Evolutionary conservation across 2,797 vertebrate genomes (phyloP).

Genomic region (Sylvilagus floridanus): DNA sequence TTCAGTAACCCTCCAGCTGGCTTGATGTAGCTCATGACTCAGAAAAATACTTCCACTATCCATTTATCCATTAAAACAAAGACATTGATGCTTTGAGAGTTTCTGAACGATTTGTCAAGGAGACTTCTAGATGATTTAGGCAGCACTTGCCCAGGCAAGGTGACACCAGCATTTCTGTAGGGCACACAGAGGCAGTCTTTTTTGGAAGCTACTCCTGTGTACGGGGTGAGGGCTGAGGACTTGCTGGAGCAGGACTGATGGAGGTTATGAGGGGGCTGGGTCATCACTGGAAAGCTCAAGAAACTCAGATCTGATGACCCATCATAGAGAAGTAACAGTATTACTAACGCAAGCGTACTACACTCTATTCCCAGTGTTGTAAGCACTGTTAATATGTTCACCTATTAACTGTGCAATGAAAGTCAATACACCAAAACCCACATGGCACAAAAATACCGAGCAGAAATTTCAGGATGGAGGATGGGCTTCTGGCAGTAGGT

Average conservation of each 20-base stretch:
- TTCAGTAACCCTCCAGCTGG: neutral
- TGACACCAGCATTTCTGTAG: neutral
- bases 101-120: neutral
- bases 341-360: neutral
- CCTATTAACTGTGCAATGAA: neutral
- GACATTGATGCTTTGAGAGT: neutral
- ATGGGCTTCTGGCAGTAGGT: too few relatives aligned
- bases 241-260: neutral
- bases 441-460: neutral
- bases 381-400: neutral
- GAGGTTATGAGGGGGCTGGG: neutral
- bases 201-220: neutral
- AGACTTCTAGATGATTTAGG: neutral
- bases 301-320: neutral
- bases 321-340: neutral
- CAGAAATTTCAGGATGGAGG: neutral
- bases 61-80: constrained; percentile 24
- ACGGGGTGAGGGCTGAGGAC: too few relatives aligned
- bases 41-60: neutral
- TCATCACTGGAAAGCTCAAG: neutral
- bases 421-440: neutral
- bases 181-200: neutral
- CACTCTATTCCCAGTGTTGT: neutral
- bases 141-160: neutral
- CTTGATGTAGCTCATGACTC: neutral